A percentile compares a stretch with the other conserved stretches of the same genome.
Evolutionary conservation across 2,888 invertebrate species (phyloP).

Genomic region (Aelia acuminata): DNA sequence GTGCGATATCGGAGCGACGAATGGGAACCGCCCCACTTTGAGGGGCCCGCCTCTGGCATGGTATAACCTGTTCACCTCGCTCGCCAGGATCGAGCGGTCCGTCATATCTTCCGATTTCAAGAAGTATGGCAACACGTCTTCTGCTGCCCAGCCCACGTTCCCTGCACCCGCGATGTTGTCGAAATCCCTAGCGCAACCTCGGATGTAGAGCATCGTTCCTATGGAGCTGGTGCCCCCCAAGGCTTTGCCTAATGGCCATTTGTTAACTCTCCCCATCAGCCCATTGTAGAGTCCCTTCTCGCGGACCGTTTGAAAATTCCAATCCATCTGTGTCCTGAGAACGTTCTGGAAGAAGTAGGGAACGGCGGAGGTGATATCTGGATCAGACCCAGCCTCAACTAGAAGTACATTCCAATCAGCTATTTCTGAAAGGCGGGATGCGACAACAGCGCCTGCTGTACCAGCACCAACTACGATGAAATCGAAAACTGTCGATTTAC

Average conservation of each 20-base stretch:
- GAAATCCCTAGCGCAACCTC: constrained; percentile 77
- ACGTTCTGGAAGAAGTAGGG: constrained; percentile 68
- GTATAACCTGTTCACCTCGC: constrained; percentile 46
- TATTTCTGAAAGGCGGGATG: constrained; percentile 71
- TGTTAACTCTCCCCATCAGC: constrained; percentile 69
- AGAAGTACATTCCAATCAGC: constrained; percentile 71
- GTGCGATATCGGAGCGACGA: constrained; percentile 49
- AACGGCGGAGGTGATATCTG: constrained; percentile 70
- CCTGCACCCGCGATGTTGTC: constrained; percentile 76
- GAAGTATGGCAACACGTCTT: constrained; percentile 71
- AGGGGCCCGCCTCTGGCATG: constrained; percentile 62
- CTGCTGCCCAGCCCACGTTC: constrained; percentile 76
- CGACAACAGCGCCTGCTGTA: constrained; percentile 73
- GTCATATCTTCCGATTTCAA: constrained; percentile 68
- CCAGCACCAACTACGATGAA: constrained; percentile 69
- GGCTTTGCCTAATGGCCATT: constrained; percentile 76
- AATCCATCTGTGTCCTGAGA: constrained; percentile 69
- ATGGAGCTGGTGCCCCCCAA: constrained; percentile 77
- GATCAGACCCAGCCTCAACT: constrained; percentile 73
- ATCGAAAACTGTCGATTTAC: constrained; percentile 69
- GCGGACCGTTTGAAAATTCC: constrained; percentile 72
- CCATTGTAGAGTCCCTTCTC: constrained; percentile 69
- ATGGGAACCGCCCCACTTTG: constrained; percentile 59
- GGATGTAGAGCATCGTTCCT: constrained; percentile 77
- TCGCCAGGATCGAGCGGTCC: constrained; percentile 56